Base-by-base conservation (phyloP, 2,888 invertebrate genomes). In the Rhabditoides inermis region DNA sequence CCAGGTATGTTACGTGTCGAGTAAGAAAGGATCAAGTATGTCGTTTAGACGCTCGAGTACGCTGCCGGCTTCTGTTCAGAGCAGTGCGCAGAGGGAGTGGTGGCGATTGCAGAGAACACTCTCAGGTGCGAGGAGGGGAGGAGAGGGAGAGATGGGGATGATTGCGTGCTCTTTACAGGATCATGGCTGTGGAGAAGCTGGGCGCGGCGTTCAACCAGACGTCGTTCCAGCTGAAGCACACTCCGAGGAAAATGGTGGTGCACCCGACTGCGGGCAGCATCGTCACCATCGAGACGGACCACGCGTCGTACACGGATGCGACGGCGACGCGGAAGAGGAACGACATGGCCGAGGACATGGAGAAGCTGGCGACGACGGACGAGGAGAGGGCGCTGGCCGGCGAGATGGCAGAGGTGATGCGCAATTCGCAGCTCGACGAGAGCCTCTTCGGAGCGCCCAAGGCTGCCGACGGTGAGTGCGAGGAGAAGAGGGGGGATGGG, bases 41-140 rank as follows among this genome's bases (percentile, higher is more conserved):
- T n/a, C n/a, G n/a, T n/a, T n/a, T n/a, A n/a, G 78, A 87, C 90
- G 52, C 80, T 98, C 53, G 98, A 98, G 77, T 94, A 90, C 79
- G 95, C 98, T 0, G 90, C 94, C 1, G 94, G 94, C 2, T 98
- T 99, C 78, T 82, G 83, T 1, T 84, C 84, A 64, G 95, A 98
- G 79, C 98, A 99, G 79, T 99, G 98, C 81, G 90, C 92, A 0
- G 98, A 98, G 79, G 98, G 98, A 64, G 91, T 98, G 67, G 98
- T 98, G 0, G 98, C 98, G 0, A 98, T 99, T 77, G 91, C 94
- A 0, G 89, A 91, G 1, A 98, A 98, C 76, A 95, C 95, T 0
- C 81, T 98, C 48, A 83, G 94, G 75, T 80, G 53, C 45, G 58
- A 52, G 23, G 2, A 23, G n/a, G n/a, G n/a, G n/a, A n/a, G n/a